phyloP scores from a whole-genome alignment of 37 sponge, comb jelly and placozoan genomes.

The Halichondria panicea region DNA sequence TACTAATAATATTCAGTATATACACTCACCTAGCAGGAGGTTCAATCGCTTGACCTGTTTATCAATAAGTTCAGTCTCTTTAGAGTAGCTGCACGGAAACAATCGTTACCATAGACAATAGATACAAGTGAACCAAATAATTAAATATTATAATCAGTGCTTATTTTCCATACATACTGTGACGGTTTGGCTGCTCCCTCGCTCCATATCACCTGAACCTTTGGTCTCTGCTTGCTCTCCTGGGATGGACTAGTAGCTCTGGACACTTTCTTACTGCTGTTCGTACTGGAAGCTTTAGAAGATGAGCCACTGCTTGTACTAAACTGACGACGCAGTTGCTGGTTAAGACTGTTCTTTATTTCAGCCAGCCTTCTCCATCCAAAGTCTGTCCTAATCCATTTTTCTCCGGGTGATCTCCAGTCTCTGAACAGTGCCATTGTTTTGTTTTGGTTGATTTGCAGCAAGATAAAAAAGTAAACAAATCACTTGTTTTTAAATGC shows the following conservation, averaged over 20 bases:
- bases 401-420: conserved; percentile 44
- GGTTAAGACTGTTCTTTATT: not conserved
- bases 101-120: too few relatives aligned
- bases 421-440: too few relatives aligned
- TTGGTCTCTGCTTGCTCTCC: too few relatives aligned
- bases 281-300: not conserved
- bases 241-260: not conserved
- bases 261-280: not conserved
- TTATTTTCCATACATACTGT: too few relatives aligned
- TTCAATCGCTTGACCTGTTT: not conserved
- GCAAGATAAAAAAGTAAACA: too few relatives aligned
- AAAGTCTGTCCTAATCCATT: conserved; percentile 41
- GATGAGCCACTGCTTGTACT: not conserved
- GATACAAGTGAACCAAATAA: too few relatives aligned
- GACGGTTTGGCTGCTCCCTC: not conserved
- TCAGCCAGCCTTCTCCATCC: conserved; percentile 41
- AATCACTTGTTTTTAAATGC: too few relatives aligned
- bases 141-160: too few relatives aligned
- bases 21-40: conserved; percentile 5
- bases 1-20: not conserved
- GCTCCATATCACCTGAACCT: not conserved
- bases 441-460: too few relatives aligned
- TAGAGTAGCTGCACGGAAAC: too few relatives aligned
- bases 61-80: not conserved
- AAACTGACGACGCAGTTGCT: not conserved